phyloP scores from a whole-genome alignment of 2,113 vertebrate genomes.

The Hassar affinis region DNA sequence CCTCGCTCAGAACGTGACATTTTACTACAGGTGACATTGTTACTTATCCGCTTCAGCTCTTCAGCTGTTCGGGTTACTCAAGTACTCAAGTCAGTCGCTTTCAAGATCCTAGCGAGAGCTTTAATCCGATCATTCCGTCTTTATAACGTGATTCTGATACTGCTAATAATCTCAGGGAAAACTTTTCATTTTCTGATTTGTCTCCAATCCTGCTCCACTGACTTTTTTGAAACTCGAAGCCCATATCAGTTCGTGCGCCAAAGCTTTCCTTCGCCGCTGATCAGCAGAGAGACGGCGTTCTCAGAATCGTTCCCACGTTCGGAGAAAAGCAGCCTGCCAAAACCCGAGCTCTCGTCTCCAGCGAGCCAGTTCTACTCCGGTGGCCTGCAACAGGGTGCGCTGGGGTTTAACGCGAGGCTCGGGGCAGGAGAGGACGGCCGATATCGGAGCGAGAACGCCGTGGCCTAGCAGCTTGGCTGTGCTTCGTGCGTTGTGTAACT shows the following conservation, averaged over 20 bases:
- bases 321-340: conserved; percentile 3
- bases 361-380: conserved; percentile 8
- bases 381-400: background rate
- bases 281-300: background rate
- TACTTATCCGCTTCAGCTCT: background rate
- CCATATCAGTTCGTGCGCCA: background rate
- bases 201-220: background rate
- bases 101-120: background rate
- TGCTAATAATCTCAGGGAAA: background rate
- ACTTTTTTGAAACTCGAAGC: conserved; percentile 9
- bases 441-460: background rate
- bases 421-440: conserved; percentile 2
- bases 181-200: background rate
- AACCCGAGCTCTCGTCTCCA: background rate
- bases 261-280: background rate
- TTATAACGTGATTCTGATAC: background rate
- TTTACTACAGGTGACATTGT: background rate
- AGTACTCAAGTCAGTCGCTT: background rate
- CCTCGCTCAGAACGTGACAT: background rate
- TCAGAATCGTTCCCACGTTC: conserved; percentile 19
- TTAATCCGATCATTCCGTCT: background rate
- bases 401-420: background rate
- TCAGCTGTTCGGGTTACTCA: background rate
- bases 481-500: conserved; percentile 7
- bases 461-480: background rate